These are phyloP conservation scores for Callimorpha dominula DNA, from an alignment of 2,888 invertebrate species.

Conservation along the genomic window DNA sequence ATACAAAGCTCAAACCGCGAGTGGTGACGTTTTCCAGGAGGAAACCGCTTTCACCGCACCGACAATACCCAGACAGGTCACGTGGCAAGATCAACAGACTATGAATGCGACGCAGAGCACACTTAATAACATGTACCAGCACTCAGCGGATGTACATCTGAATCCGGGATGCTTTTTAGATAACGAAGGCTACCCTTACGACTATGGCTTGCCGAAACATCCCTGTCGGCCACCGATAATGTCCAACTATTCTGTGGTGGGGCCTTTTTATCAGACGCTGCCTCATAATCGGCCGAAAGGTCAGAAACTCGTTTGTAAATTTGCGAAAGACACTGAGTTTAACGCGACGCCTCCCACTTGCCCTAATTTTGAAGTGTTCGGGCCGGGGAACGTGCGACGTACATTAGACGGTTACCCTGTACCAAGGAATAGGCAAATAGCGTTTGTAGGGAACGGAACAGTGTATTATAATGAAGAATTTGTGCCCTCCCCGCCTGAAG, in stretches of 20 bases:
- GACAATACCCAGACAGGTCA: constrained; percentile 83
- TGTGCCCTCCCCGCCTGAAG: constrained; percentile 90
- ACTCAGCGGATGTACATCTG: constrained; percentile 91
- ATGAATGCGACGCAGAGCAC: constrained; percentile 84
- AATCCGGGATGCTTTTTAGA: constrained; percentile 92
- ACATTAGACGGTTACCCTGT: constrained; percentile 94
- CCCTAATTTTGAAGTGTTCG: constrained; percentile 79
- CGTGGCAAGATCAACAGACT: constrained; percentile 85
- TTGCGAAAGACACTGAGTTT: constrained; percentile 83
- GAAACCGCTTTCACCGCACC: constrained; percentile 78
- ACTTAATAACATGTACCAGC: constrained; percentile 86
- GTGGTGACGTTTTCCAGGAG: constrained; percentile 76
- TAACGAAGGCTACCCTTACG: constrained; percentile 92
- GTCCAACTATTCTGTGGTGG: constrained; percentile 78
- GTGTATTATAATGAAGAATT: constrained; percentile 86
- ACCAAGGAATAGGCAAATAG: constrained; percentile 83
- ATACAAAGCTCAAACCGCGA: constrained; percentile 76
- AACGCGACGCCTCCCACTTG: constrained; percentile 74
- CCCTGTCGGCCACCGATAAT: constrained; percentile 80
- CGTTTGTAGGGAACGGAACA: constrained; percentile 80
- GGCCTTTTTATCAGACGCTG: constrained; percentile 91
- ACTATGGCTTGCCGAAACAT: constrained; percentile 91
- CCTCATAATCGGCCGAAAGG: constrained; percentile 91
- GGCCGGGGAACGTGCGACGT: constrained; percentile 88
- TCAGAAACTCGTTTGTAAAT: constrained; percentile 82